A percentile compares a stretch with the other conserved stretches of the same genome.
These are phyloP conservation scores for Apamea crenata DNA, from an alignment of 2,888 invertebrate genomes.

Conservation along the genomic window DNA sequence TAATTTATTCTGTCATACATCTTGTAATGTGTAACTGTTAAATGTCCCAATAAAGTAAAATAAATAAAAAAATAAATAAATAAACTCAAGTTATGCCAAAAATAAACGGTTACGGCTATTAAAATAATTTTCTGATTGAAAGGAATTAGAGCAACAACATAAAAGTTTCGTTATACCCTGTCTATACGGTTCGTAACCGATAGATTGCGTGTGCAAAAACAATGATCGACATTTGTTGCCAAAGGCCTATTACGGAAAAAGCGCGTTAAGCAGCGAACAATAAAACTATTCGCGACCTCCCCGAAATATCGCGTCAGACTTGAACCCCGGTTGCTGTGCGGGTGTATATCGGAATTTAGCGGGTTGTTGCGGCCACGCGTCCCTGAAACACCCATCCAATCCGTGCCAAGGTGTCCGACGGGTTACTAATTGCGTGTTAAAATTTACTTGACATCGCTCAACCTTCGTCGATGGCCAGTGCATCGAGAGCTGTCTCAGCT, in stretches of 20 bases:
- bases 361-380: slow-evolving; percentile 69
- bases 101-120: slow-evolving; percentile 58
- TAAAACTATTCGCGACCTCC: slow-evolving; percentile 77
- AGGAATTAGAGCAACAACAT: slow-evolving; percentile 74
- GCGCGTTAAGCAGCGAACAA: slow-evolving; percentile 78
- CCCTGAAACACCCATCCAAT: slow-evolving; percentile 81
- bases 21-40: too few species aligned
- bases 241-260: slow-evolving; percentile 78
- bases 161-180: slow-evolving; percentile 73
- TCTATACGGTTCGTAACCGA: slow-evolving; percentile 75
- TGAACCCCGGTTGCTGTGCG: slow-evolving; percentile 68
- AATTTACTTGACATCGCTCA: slow-evolving; percentile 88
- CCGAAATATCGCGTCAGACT: slow-evolving; percentile 69
- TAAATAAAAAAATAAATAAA: too few species aligned
- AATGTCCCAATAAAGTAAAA: too few species aligned
- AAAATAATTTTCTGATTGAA: slow-evolving; percentile 75
- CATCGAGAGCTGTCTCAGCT: slow-evolving; percentile 73
- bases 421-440: slow-evolving; percentile 89
- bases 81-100: slow-evolving; percentile 27
- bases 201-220: slow-evolving; percentile 84
- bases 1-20: too few species aligned
- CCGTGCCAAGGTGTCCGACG: slow-evolving; percentile 86
- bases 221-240: slow-evolving; percentile 82
- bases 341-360: slow-evolving; percentile 65
- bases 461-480: slow-evolving; percentile 80